Evolutionary conservation across 2,113 vertebrate genomes (phyloP).

Genomic region (Stomatorhinus ivindoensis): DNA sequence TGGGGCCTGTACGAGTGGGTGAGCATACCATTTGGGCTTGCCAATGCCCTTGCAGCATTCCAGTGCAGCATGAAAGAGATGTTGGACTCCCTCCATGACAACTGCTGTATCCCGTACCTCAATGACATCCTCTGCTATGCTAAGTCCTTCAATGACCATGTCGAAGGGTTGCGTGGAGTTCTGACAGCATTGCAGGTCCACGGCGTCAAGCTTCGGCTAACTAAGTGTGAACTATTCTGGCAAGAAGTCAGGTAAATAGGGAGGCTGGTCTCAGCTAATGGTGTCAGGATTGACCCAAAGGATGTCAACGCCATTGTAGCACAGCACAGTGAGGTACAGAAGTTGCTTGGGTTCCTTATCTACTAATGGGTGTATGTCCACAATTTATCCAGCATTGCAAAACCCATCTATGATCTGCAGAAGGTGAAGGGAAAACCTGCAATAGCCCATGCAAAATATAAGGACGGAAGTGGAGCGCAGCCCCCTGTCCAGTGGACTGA

Average conservation of each 20-base stretch:
- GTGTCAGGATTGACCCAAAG: slow-evolving; percentile 5
- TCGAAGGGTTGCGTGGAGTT: not conserved
- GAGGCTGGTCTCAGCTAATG: slow-evolving; percentile 7
- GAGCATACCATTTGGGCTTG: not conserved
- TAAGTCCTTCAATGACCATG: not conserved
- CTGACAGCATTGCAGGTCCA: not conserved
- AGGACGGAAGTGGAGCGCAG: not conserved
- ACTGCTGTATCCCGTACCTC: slow-evolving; percentile 13
- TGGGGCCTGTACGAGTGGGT: too few species aligned
- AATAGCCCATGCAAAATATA: not conserved
- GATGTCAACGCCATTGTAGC: not conserved
- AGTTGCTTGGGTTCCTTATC: not conserved
- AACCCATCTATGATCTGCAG: not conserved
- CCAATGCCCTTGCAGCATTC: not conserved
- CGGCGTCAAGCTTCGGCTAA: not conserved
- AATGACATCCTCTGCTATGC: not conserved
- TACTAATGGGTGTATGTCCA: slow-evolving; percentile 10
- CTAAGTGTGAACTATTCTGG: slow-evolving; percentile 9
- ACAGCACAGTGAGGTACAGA: not conserved
- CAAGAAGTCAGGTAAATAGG: slow-evolving; percentile 13
- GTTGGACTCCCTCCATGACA: not conserved
- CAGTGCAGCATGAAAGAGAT: slow-evolving; percentile 16
- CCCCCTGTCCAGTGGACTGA: not conserved
- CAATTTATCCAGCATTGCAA: not conserved
- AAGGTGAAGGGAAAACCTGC: not conserved